A percentile compares a stretch with the other conserved stretches of the same genome.
phyloP scores from a whole-genome alignment of 2,113 vertebrate genomes.

The Eurypyga helias region DNA sequence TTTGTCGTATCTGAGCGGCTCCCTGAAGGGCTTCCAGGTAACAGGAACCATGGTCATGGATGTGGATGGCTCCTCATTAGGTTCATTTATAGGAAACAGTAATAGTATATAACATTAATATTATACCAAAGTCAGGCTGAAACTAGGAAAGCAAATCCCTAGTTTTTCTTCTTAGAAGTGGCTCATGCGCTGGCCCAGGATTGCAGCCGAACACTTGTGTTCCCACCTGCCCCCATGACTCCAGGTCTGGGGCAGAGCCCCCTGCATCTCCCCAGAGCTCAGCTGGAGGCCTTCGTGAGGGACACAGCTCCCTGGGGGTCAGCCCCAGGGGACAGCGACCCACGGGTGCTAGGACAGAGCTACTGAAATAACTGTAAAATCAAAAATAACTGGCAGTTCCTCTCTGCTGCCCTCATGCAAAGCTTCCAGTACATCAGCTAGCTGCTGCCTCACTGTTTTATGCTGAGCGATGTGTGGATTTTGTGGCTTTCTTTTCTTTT shows the following conservation, averaged over 20 bases:
- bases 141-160: not conserved
- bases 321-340: not conserved
- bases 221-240: rapidly evolving
- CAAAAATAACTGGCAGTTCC: not conserved
- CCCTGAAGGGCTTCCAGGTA: not conserved
- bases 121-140: not conserved
- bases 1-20: not conserved
- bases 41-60: not conserved
- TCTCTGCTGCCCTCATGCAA: not conserved
- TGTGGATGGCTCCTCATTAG: not conserved
- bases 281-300: not conserved
- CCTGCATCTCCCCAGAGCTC: not conserved
- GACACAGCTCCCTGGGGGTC: not conserved
- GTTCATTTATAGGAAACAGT: not conserved
- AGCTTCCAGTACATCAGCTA: not conserved
- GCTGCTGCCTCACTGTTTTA: not conserved
- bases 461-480: not conserved
- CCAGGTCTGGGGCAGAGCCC: too few relatives aligned
- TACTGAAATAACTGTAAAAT: not conserved
- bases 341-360: not conserved
- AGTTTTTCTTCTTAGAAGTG: not conserved
- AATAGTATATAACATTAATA: not conserved
- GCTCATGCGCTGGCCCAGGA: not conserved
- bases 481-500: not conserved
- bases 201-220: not conserved